Evolutionary conservation across 2,797 vertebrate species (phyloP), one percentile per base, ranked within the genome.

Genomic region (Acanthis flammea): DNA sequence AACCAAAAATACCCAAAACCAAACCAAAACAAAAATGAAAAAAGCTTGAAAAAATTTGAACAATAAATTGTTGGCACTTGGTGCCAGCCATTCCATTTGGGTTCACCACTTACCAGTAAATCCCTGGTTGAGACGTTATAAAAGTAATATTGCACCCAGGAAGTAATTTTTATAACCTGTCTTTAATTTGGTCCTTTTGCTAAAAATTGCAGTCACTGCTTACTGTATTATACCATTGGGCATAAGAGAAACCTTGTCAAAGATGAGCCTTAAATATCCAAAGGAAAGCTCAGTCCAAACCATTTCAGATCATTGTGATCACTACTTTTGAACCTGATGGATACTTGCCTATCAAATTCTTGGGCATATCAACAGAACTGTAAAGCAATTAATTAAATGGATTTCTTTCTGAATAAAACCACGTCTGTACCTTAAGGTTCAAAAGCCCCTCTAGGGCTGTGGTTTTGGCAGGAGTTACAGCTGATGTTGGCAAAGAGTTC

Each of bases 201-300:
- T 98, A 96, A 97, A 97, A 96, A 97, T 97, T 96, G 98, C 98
- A 98, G 98, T 98, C 98, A 97, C 97, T 97, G 98, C 97, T 98
- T 97, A 95, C 84, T 97, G 73, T 97, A 97, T 98, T 98, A 98
- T 98, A 98, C 98, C 98, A 94, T 98, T 98, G 98, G 98, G 98
- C 98, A 4, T 75, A 89, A 97, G 94, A 96, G 90, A 77, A 80
- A 68, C 30, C 2, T 28, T 44, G 53, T 39, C 82, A 66, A 39
- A 47, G 1, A 19, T 62, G 48, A 30, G 33, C 83, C 35, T 12
- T 3, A 58, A 51, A 42, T 45, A 79, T 45, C 47, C 75, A 62
- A 72, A 75, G 25, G 17, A 95, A 91, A 79, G 42, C 94, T 94
- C 21, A 33, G 19, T 77, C 87, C 74, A 37, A 42, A 75, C 61